Evolutionary conservation across 2,888 invertebrate genomes (phyloP), one percentile per base, ranked within the genome.

Genomic region (Dorcus parallelipipedus): DNA sequence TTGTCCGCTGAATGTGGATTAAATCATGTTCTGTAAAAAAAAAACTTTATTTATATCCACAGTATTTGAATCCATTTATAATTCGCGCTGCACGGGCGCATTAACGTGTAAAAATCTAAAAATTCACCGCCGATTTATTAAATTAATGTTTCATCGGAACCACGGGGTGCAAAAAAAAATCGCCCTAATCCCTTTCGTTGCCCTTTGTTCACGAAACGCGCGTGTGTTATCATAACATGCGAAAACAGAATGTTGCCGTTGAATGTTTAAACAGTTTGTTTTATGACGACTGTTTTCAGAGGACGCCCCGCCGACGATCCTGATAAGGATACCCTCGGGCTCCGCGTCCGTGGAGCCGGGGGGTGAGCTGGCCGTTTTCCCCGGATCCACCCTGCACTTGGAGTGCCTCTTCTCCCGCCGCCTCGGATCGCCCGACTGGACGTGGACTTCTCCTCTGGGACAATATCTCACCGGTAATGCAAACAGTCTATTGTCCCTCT

Each of bases 401-500:
- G 93, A 93, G 76, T 94, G 94, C 74, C 84, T 93, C 67, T 88
- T 89, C 71, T 86, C 88, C 1, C 81, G 91, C 39, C 81, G 86
- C 14, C 80, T 88, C 17, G 93, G 93, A 1, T 88, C 89, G 62
- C 93, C 94, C 0, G 90, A 91, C 70, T 94, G 94, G 94, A 89
- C 88, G 51, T 94, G 93, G 92, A 92, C 92, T 0, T 88, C 92
- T 56, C 87, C 87, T 57, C 84, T 86, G 71, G 87, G 90, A 65
- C 88, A 89, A 73, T 91, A 92, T 77, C 83, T 84, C 50, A 89
- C 91, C 67, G 91, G 92, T 91, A 73, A 76, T 33, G 26, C 26
- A 41, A 52, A 52, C 20, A 39, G 42, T 10, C 10, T 14, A 42
- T 42, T 42, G 42, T 42, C 17, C 17, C 42, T 10, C 17, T 8